phyloP scores from a whole-genome alignment of 37 sponge, comb jelly and placozoan genomes.

The Lycopodina hypogea region DNA sequence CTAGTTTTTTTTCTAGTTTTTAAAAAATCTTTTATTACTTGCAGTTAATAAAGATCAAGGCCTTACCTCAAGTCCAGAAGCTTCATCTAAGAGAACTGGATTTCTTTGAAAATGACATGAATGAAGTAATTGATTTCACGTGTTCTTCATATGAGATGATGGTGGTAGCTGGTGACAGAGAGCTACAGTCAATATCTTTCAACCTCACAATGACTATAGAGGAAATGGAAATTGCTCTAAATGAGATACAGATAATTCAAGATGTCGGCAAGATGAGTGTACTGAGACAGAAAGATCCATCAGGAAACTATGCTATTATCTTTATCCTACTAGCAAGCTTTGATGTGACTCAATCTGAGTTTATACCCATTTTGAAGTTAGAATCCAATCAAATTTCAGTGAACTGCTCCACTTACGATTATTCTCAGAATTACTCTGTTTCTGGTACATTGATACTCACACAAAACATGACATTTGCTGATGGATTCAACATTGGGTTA shows the following conservation, averaged over 20 bases:
- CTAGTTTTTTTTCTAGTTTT: too few species aligned
- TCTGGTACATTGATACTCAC: neutral
- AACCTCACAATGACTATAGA: neutral
- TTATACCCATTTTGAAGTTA: neutral
- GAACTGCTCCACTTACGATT: neutral
- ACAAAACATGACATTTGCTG: constrained; percentile 7
- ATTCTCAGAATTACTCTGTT: neutral
- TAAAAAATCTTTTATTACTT: too few species aligned
- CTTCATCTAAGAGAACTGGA: neutral
- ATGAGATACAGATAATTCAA: neutral
- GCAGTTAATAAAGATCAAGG: neutral
- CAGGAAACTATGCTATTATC: neutral
- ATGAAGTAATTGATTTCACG: too few species aligned
- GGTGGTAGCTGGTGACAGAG: neutral
- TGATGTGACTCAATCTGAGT: neutral
- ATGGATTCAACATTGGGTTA: constrained; percentile 24
- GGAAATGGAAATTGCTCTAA: neutral
- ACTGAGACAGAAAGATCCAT: neutral
- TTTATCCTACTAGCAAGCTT: neutral
- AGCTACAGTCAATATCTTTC: neutral
- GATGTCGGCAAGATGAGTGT: neutral
- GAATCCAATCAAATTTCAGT: neutral
- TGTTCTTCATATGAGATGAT: too few species aligned
- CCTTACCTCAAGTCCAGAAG: neutral
- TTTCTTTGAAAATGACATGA: neutral